A percentile compares a stretch with the other conserved stretches of the same genome.
Evolutionary conservation across 2,888 invertebrate genomes (phyloP).

Genomic region (Andricus curvator): DNA sequence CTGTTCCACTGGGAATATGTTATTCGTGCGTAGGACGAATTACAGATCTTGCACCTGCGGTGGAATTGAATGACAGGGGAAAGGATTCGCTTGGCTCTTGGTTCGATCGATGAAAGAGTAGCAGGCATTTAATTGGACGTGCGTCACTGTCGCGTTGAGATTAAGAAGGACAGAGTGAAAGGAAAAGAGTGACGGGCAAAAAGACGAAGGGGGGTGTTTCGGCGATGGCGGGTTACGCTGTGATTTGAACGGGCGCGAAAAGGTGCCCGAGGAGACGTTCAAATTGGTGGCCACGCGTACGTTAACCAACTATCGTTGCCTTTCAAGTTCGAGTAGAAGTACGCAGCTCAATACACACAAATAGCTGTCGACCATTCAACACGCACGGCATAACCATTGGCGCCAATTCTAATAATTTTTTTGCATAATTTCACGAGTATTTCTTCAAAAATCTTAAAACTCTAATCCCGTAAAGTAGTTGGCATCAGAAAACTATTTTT

Average conservation of each 20-base stretch:
- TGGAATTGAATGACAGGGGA: conserved; percentile 14
- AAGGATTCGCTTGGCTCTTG: conserved; percentile 9
- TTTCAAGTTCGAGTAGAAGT: conserved; percentile 20
- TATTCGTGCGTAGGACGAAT: neutral
- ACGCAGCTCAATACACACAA: conserved; percentile 20
- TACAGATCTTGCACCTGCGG: conserved; percentile 21
- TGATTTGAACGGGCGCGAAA: conserved; percentile 45
- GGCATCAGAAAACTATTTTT: too few relatives aligned
- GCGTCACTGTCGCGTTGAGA: conserved; percentile 48
- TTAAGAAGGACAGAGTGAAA: conserved; percentile 35
- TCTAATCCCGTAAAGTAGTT: too few relatives aligned
- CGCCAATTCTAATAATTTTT: neutral
- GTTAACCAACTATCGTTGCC: neutral
- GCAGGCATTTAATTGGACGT: conserved; percentile 41
- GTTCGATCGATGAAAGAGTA: conserved; percentile 23
- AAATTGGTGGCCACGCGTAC: conserved; percentile 52
- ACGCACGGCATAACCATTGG: conserved; percentile 4
- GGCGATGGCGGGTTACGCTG: conserved; percentile 17
- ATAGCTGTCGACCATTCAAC: conserved; percentile 18
- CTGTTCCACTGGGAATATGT: neutral
- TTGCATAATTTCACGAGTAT: too few relatives aligned
- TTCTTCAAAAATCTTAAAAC: too few relatives aligned
- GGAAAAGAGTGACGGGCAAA: conserved; percentile 34
- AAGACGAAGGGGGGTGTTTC: conserved; percentile 2
- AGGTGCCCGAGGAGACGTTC: conserved; percentile 52